Conservation (phyloP, 2,888 invertebrate species). For the Perizoma affinitatum region DNA sequence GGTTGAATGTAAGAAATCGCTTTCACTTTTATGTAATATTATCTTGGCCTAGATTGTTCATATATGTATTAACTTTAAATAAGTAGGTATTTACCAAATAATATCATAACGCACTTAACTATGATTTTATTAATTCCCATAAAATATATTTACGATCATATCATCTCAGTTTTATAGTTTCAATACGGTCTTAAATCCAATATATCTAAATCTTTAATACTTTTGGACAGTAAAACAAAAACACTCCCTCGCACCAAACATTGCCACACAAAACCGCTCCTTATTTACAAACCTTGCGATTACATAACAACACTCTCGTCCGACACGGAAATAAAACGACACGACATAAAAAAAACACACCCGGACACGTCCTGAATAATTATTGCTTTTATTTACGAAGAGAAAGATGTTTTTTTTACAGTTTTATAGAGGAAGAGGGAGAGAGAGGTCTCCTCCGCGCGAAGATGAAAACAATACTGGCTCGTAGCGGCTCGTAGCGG, state of each 20-base stretch:
- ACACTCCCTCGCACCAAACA: conserved; percentile 20
- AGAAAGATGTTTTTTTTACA: conserved; percentile 43
- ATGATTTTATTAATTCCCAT: too few relatives aligned
- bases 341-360: conserved; percentile 24
- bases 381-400: conserved; percentile 43
- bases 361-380: conserved; percentile 9
- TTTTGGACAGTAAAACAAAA: conserved; percentile 32
- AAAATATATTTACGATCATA: background rate
- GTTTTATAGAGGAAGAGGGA: conserved; percentile 43
- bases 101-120: too few relatives aligned
- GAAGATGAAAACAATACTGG: conserved; percentile 24
- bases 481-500: conserved; percentile 22
- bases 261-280: conserved; percentile 19
- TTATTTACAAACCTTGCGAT: conserved; percentile 39
- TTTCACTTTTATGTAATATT: too few relatives aligned
- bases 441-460: conserved; percentile 39
- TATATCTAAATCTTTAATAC: conserved; percentile 10
- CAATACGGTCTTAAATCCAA: conserved; percentile 17
- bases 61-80: too few relatives aligned
- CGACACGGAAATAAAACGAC: conserved; percentile 15
- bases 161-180: background rate
- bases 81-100: too few relatives aligned
- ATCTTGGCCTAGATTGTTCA: too few relatives aligned
- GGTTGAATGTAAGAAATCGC: too few relatives aligned
- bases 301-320: conserved; percentile 34